These are phyloP conservation scores for Fregetta grallaria DNA, from an alignment of 2,113 vertebrate species.

Conservation along the genomic window DNA sequence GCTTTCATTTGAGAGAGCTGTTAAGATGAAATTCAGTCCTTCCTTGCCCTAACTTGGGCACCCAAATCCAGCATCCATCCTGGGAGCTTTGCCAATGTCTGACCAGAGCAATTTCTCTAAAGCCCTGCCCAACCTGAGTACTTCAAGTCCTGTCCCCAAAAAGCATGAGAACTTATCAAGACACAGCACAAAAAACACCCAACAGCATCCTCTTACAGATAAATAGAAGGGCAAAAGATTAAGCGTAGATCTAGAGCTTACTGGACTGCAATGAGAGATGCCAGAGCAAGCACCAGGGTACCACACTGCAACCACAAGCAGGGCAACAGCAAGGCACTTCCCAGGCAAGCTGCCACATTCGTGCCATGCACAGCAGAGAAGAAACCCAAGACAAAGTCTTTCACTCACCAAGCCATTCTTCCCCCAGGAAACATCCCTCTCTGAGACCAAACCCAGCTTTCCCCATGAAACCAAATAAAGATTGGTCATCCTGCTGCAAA, in stretches of 20 bases:
- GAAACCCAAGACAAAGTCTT: neutral
- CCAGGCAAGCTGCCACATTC: neutral
- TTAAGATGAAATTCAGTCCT: neutral
- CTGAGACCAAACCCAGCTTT: neutral
- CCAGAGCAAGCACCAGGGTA: neutral
- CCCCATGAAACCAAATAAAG: neutral
- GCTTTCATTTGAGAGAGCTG: neutral
- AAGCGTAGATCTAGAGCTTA: neutral
- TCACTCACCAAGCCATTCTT: neutral
- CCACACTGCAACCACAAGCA: neutral
- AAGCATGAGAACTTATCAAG: neutral
- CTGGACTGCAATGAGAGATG: rapidly evolving
- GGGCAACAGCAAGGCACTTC: neutral
- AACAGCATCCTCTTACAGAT: neutral
- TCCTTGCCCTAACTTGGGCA: neutral
- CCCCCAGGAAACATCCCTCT: neutral
- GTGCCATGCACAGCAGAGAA: neutral
- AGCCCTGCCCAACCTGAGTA: neutral
- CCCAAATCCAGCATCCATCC: neutral
- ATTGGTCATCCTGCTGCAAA: neutral
- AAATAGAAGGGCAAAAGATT: neutral
- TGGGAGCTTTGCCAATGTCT: neutral
- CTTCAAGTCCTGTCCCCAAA: neutral
- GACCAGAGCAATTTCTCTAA: neutral
- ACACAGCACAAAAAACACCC: too few species aligned